A percentile compares a stretch with the other conserved stretches of the same genome.
phyloP scores from a whole-genome alignment of 2,888 invertebrate genomes.

The Drosophila kambysellisi region DNA sequence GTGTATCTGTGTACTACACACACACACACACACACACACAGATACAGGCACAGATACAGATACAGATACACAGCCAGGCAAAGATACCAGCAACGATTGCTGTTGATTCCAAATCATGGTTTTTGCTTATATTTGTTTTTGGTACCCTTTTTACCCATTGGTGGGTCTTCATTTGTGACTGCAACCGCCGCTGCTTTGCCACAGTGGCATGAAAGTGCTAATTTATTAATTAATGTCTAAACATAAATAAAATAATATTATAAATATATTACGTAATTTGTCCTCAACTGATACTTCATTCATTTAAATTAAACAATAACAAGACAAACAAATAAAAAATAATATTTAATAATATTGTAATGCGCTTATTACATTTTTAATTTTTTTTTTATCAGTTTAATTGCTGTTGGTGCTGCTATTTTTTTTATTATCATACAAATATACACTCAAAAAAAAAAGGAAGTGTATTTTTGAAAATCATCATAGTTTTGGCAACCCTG shows the following conservation, averaged over 20 bases:
- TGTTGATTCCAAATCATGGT: conserved; percentile 60
- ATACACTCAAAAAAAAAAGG: background rate
- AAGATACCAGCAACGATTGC: conserved; percentile 47
- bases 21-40: conserved; percentile 30
- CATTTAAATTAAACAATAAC: background rate
- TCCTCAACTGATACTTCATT: background rate
- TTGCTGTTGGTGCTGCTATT: background rate
- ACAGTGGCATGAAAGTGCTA: conserved; percentile 39
- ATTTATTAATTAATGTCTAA: background rate
- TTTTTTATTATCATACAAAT: background rate
- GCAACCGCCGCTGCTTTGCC: conserved; percentile 14
- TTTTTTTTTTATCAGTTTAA: background rate
- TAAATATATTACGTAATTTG: background rate
- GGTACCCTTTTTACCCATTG: conserved; percentile 52
- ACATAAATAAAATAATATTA: background rate
- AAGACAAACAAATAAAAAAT: background rate
- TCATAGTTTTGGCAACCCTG: background rate
- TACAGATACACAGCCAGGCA: conserved; percentile 10
- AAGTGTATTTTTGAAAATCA: background rate
- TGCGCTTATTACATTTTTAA: background rate
- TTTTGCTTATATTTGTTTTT: conserved; percentile 60
- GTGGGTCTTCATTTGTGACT: conserved; percentile 9
- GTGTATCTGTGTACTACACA: conserved; percentile 3
- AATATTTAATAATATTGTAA: background rate
- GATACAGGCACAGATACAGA: background rate